A percentile compares a stretch with the other conserved stretches of the same genome.
phyloP scores from a whole-genome alignment of 2,113 vertebrate genomes.

The Poeciliopsis turrubarensis region DNA sequence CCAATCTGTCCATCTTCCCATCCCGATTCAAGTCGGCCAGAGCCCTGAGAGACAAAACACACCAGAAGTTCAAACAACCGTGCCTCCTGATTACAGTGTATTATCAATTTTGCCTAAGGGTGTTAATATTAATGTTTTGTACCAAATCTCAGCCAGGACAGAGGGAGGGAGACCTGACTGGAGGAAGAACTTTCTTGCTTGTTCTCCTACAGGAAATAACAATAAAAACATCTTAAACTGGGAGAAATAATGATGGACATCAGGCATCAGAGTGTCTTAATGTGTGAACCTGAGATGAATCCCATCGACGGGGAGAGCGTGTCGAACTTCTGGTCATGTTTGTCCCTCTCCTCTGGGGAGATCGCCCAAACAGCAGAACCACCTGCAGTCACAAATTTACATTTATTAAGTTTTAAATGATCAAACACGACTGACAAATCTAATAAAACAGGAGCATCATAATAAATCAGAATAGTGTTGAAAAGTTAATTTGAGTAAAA shows the following conservation, averaged over 20 bases:
- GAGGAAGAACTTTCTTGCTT: constrained; percentile 92
- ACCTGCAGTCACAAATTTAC: neutral
- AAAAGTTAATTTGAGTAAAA: neutral
- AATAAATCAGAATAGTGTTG: neutral
- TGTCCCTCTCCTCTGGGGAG: constrained; percentile 88
- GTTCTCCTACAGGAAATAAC: constrained; percentile 83
- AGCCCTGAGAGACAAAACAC: constrained; percentile 75
- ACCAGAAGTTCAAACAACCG: neutral
- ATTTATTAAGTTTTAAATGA: neutral
- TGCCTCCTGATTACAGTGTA: neutral
- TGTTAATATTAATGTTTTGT: constrained; percentile 46
- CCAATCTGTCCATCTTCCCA: constrained; percentile 94
- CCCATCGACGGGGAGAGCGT: constrained; percentile 88
- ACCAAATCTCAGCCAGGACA: constrained; percentile 97
- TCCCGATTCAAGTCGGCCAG: constrained; percentile 95
- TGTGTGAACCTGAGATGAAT: constrained; percentile 86
- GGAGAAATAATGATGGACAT: neutral
- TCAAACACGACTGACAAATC: neutral
- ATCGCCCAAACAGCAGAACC: constrained; percentile 88
- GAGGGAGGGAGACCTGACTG: constrained; percentile 89
- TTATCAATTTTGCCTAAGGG: neutral
- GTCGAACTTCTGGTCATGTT: constrained; percentile 92
- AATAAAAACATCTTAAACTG: no score
- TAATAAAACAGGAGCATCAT: neutral
- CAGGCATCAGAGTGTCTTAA: constrained; percentile 1